These are phyloP conservation scores for Cryptotis parvus DNA, from an alignment of 2,113 vertebrate species.

Conservation along the genomic window DNA sequence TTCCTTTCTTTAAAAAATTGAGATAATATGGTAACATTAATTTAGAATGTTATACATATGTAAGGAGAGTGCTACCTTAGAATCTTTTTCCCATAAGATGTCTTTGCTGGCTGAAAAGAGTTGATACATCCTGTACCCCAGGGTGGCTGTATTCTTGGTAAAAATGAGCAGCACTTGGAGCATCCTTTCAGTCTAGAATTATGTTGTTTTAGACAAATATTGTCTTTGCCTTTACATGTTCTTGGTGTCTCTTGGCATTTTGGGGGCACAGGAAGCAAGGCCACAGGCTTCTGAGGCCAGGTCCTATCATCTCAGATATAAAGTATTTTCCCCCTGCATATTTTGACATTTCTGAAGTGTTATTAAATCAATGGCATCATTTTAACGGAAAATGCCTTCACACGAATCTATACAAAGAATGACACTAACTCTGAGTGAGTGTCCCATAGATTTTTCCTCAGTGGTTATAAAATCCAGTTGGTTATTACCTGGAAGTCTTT, in stretches of 20 bases:
- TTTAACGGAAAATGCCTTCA: not conserved
- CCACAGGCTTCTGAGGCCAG: not conserved
- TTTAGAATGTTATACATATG: not conserved
- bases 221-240: not conserved
- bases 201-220: not conserved
- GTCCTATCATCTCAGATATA: not conserved
- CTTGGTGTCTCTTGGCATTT: conserved; percentile 8
- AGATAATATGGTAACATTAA: not conserved
- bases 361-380: not conserved
- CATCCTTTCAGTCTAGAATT: not conserved
- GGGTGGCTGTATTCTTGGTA: not conserved
- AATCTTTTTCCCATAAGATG: not conserved
- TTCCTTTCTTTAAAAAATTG: not conserved
- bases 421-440: not conserved
- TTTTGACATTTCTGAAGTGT: conserved; percentile 38
- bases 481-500: not conserved
- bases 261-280: not conserved
- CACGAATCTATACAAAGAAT: not conserved
- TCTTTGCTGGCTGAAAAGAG: conserved; percentile 15
- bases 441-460: not conserved
- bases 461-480: not conserved
- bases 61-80: not conserved
- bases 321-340: not conserved
- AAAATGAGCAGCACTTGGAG: not conserved
- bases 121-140: not conserved